Base-by-base conservation (phyloP, 2,797 vertebrate species). In the Hemibagrus guttatus region DNA sequence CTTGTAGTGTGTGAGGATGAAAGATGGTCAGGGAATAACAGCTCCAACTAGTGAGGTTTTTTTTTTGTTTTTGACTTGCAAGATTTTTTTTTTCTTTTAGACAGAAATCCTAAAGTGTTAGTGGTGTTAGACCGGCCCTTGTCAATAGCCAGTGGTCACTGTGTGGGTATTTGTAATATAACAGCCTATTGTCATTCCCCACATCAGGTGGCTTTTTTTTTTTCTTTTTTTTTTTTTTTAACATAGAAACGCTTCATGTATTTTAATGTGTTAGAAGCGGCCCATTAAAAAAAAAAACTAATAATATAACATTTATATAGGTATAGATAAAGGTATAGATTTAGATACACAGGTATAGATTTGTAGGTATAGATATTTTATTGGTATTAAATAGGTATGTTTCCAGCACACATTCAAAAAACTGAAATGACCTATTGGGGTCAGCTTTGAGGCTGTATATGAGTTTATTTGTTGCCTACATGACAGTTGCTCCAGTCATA, bases 1-100 rank as follows among this genome's bases (percentile, higher is more conserved):
- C 63, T 66, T 87, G 28, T 83, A 63, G 63, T 63, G n/a, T 71
- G n/a, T 35, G 21, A 39, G 39, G 74, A 87, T 84, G 74, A 87
- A 84, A 81, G n/a, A 61, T 56, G 59, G 31, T 71, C 35, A 23
- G 19, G 58, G 82, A 76, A 87, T 71, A 52, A 72, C 39, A 59
- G 49, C 35, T 42, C 12, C 23, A 61, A 54, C 54, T 81, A 56
- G 19, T 17, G 56, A 35, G 28, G 63, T 46, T 59, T 59, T 49
- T 42, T 54, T 17, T 74, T 59, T 59, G 28, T 59, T 46, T 72
- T 75, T 75, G 58, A 76, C 58, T 54, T 54, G 28, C 6, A 12
- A 68, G 19, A 54, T 23, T 8, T 75, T 7, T 39, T 54, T 52
- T 80, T 42, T 7, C 46, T 49, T 49, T 49, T 49, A 28, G 63